Base-by-base conservation (phyloP, 2,797 vertebrate genomes). In the Sebastes umbrosus region DNA sequence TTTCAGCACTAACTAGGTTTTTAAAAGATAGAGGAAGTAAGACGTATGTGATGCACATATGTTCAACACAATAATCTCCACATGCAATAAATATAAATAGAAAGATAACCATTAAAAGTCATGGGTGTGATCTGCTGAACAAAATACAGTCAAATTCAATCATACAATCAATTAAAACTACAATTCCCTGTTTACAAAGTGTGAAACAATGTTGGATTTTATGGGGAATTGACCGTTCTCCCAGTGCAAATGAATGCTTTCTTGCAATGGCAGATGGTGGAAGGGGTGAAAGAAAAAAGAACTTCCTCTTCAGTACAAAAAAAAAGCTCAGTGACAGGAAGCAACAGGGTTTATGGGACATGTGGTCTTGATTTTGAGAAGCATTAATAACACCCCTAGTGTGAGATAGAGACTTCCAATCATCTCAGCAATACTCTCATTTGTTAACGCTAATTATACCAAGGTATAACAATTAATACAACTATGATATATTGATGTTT, bases 381-480 rank as follows among this genome's bases (percentile, higher is more conserved):
- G 31, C 83, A 82, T 89, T 84, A 88, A 87, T 88, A 85, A 87
- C 76, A 29, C 16, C n/a, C 52, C 54, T 8, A 10, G 70, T 39
- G 77, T 75, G 80, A 83, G 78, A 76, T 25, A 50, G 65, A 72
- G 59, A 72, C 84, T 75, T 80, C 72, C 65, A 50, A 60, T 75
- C 79, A 73, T 77, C 75, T 78, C 69, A 62, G 75, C 73, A 22
- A 27, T 8, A 54, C 27, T 81, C 73, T 87, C 72, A 78, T 89
- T 81, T 83, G 80, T 90, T 81, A 83, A 63, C 68, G 36, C 69
- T 82, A 84, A 89, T 88, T 86, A 90, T 31, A 73, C 43, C 68
- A 18, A 77, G 62, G 52, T 69, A 79, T 43, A 58, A 80, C 85
- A 84, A 83, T 82, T 82, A 85, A 83, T 62, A 66, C 5, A 58